Evolutionary conservation across 2,888 invertebrate genomes (phyloP), one percentile per base, ranked within the genome.

Genomic region (Melinaea marsaeus): DNA sequence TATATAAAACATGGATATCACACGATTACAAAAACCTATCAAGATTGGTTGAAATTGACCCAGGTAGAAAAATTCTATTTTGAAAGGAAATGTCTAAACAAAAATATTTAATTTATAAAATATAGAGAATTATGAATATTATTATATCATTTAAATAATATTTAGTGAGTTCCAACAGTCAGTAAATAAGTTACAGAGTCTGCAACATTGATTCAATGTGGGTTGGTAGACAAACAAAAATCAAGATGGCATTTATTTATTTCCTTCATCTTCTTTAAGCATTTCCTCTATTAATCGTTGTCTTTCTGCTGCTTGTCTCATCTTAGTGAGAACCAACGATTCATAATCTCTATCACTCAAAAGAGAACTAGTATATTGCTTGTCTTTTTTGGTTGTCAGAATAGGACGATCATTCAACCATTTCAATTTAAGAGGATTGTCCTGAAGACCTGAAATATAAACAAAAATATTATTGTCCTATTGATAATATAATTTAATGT

Each of bases 291-390:
- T 94, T 69, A 95, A 76, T 66, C 90, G 92, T 84, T 96, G 96
- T 60, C 96, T 92, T 85, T 97, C 97, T 76, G 97, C 95, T 4
- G 96, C 97, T 89, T 96, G 95, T 65, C 95, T 91, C 89, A 97
- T 88, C 86, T 95, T 95, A 66, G 93, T 93, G 72, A 97, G 84
- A 2, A 97, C 96, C 32, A 95, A 76, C 75, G 94, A 95, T 85
- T 98, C 97, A 88, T 94, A 97, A 80, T 97, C 96, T 67, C 92
- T 91, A 55, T 94, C 93, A 42, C 92, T 92, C 62, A 92, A 85
- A 45, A 92, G 80, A 65, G 90, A 80, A 54, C 91, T 82, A 6
- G 48, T 54, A 32, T 4, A 62, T 79, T 11, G 77, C 46, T 74
- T 71, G 34, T 75, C 66, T 57, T 76, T 85, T 69, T 83, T 87